Evolutionary conservation across 2,888 invertebrate genomes (phyloP), one percentile per base, ranked within the genome.

Genomic region (Cryptocheilus praepositus): DNA sequence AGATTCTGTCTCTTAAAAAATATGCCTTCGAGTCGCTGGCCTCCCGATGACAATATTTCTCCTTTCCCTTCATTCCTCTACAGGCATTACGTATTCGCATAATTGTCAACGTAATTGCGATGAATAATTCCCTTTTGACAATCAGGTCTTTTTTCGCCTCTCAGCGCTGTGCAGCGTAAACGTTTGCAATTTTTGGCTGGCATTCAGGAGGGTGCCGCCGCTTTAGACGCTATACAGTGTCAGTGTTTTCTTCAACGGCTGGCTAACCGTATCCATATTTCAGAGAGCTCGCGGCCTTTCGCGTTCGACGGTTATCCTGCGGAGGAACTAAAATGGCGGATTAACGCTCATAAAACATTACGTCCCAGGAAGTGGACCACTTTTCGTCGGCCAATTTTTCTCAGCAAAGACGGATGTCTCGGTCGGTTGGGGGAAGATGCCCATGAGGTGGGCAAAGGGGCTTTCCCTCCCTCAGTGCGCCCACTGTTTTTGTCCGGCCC

Each of bases 401-500:
- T 76, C 68, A n/a, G 66, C 64, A 45, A 45, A 70, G 60, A 61
- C 69, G 62, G 60, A 64, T 62, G 62, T 64, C 61, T 66, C 7
- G 21, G 11, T 36, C 25, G 25, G 25, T 49, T 57, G 70, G 36
- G 46, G 63, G 60, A 57, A 51, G 70, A 28, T 52, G 45, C 46
- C 45, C 59, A 51, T 51, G 43, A 64, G 64, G 58, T 45, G 63
- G 65, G 51, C 59, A 64, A 59, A 43, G 49, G 13, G 60, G 61
- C 67, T 21, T 61, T 58, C 60, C 57, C 46, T 28, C 62, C 57
- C 56, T 51, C 64, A 16, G 36, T 36, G 36, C 36, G 63, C 62
- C 63, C 65, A 54, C 59, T 85, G 83, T 87, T 87, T 87, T 85
- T 83, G 80, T 80, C 81, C 76, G 77, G 79, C 77, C 82, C 81